A percentile compares a stretch with the other conserved stretches of the same genome.
These are phyloP conservation scores for Bellardia bayeri DNA, from an alignment of 2,888 invertebrate species.

Conservation along the genomic window DNA sequence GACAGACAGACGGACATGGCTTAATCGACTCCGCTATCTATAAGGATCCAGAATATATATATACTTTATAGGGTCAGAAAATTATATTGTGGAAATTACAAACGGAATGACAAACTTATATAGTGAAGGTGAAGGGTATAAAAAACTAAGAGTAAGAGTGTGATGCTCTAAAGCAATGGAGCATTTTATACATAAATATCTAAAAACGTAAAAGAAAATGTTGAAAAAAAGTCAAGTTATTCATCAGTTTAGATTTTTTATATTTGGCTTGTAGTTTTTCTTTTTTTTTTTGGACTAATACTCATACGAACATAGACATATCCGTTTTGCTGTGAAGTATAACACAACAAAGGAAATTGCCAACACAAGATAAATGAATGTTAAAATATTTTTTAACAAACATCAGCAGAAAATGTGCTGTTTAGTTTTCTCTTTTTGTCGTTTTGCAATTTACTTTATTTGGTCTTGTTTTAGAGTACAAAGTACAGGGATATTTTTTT, in stretches of 20 bases:
- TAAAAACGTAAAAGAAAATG: constrained; percentile 7
- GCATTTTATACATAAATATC: constrained; percentile 11
- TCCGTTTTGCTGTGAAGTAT: constrained; percentile 20
- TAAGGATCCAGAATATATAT: too few relatives aligned
- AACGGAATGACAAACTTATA: too few relatives aligned
- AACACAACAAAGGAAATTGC: constrained; percentile 67
- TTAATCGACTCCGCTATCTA: too few relatives aligned
- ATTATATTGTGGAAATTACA: too few relatives aligned
- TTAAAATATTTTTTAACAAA: constrained; percentile 37
- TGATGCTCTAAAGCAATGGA: constrained; percentile 12
- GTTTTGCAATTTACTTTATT: not conserved
- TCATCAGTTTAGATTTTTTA: constrained; percentile 26
- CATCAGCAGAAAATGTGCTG: constrained; percentile 46
- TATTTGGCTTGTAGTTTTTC: not conserved
- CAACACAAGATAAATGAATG: constrained; percentile 68
- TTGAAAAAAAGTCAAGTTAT: constrained; percentile 46
- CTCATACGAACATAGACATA: not conserved
- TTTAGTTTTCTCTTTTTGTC: not conserved
- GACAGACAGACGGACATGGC: too few relatives aligned
- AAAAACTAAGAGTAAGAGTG: not conserved
- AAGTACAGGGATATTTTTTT: constrained; percentile 7
- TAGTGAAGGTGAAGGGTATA: too few relatives aligned
- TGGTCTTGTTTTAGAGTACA: not conserved
- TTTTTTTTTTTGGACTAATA: not conserved
- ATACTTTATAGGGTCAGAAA: too few relatives aligned